Base-by-base conservation (phyloP, 1,140 invertebrate genomes). In the Ephestia elutella region DNA sequence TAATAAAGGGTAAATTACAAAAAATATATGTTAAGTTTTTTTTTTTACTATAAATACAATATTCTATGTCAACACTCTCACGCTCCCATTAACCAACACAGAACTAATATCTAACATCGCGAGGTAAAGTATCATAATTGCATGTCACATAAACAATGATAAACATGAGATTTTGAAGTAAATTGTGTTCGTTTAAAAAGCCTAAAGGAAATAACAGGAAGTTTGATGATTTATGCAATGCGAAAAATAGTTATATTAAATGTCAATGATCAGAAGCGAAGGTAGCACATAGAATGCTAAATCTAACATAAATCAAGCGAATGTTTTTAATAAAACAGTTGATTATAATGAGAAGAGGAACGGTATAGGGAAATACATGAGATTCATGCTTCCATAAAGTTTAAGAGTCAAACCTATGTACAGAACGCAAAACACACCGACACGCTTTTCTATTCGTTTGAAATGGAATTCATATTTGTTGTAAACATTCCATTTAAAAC, bases 401-500 rank as follows among this genome's bases (percentile, higher is more conserved):
- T 44, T 15, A 44, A 32, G 15, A 44, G 3, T 44, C 38, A 44
- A 44, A 44, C 38, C 1, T 44, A 44, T 44, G n/a, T 44, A 44
- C 38, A 44, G 3, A 35, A 35, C 9, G 32, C 1, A 19, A 54
- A 59, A 25, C 9, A 55, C 9, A 48, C 38, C 38, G 38, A 44
- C 15, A 44, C 38, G 38, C 38, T 8, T 44, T 15, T 10, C 13
- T 32, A 44, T 15, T 44, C 38, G 38, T 44, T 44, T 44, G 2
- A 44, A 44, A 38, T 38, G 32, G 32, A 38, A 44, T 44, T 15
- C 10, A 5, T 44, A 15, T 15, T 11, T 4, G 32, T 8, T 2
- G 18, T 21, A 20, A 11, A 50, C 15, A 50, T 50, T 50, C 18
- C 17, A 25, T 25, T 53, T 53, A 13, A 53, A 53, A 53, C 20